phyloP scores from a whole-genome alignment of 92 coral and sea anemone species.

The Bergia puertoricense region DNA sequence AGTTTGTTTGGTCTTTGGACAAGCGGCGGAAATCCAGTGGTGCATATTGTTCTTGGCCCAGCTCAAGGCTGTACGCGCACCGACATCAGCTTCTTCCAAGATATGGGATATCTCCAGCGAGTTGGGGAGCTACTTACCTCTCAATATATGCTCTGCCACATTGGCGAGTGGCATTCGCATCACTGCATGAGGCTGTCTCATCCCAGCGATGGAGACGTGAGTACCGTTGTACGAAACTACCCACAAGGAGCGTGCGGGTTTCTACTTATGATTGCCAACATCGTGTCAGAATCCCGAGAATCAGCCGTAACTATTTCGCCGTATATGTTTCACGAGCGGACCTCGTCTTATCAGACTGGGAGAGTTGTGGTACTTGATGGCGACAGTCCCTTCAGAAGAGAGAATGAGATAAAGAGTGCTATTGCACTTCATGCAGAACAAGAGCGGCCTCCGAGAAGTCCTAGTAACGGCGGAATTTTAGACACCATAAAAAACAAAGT shows the following conservation, averaged over 20 bases:
- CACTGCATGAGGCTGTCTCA: constrained; percentile 64
- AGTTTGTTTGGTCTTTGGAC: constrained; percentile 85
- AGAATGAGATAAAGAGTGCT: not conserved
- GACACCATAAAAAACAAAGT: not conserved
- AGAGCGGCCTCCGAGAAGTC: not conserved
- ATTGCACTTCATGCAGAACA: constrained; percentile 45
- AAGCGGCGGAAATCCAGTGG: constrained; percentile 58
- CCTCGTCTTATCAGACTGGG: constrained; percentile 32
- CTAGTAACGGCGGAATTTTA: not conserved
- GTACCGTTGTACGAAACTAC: constrained; percentile 68
- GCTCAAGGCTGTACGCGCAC: constrained; percentile 70
- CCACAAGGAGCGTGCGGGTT: constrained; percentile 78
- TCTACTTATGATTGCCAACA: constrained; percentile 81
- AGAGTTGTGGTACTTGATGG: constrained; percentile 15
- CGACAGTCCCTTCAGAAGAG: constrained; percentile 39
- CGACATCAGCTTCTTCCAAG: constrained; percentile 75
- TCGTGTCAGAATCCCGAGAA: constrained; percentile 7
- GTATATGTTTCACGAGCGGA: constrained; percentile 35
- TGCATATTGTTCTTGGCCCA: constrained; percentile 88
- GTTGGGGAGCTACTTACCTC: constrained; percentile 71
- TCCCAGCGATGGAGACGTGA: constrained; percentile 80
- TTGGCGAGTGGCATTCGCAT: constrained; percentile 97
- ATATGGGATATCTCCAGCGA: constrained; percentile 65
- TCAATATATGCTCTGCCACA: constrained; percentile 77
- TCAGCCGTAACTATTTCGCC: constrained; percentile 51